phyloP scores from a whole-genome alignment of 2,113 vertebrate genomes.

The Acrocephalus kingi region DNA sequence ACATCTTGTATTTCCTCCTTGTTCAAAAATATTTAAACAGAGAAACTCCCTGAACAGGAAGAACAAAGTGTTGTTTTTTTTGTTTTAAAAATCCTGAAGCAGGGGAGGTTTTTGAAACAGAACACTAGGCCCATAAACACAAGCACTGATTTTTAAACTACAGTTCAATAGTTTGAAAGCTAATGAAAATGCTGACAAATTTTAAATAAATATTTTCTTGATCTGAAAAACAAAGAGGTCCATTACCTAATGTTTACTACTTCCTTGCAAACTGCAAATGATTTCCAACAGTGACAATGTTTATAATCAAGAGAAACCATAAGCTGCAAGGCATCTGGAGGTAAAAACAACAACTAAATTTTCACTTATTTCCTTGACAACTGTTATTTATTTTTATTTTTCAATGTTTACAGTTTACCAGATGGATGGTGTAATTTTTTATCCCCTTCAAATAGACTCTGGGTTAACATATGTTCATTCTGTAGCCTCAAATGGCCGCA shows the following conservation, averaged over 20 bases:
- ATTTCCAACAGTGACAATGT: not conserved
- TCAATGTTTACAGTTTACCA: not conserved
- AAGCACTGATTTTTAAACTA: not conserved
- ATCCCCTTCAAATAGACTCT: not conserved
- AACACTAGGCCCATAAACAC: not conserved
- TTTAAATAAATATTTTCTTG: not conserved
- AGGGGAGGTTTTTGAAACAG: not conserved
- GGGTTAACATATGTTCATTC: not conserved
- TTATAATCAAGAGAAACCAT: not conserved
- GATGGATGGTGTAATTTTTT: not conserved
- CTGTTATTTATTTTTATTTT: slow-evolving; percentile 4
- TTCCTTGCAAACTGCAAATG: not conserved
- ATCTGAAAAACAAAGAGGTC: not conserved
- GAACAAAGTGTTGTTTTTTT: not conserved
- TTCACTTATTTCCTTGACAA: slow-evolving; percentile 11
- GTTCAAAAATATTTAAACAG: not conserved
- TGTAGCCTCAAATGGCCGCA: not conserved
- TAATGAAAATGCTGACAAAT: not conserved
- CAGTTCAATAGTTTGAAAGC: not conserved
- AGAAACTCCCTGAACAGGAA: not conserved
- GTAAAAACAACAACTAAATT: not conserved
- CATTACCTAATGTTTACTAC: not conserved
- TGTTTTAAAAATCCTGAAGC: not conserved
- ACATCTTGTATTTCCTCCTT: not conserved
- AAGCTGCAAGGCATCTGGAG: not conserved